Percentiles rank a stretch among this genome's conserved stretches.
Conservation (phyloP, 2,888 invertebrate species). For the Phalera bucephala region DNA sequence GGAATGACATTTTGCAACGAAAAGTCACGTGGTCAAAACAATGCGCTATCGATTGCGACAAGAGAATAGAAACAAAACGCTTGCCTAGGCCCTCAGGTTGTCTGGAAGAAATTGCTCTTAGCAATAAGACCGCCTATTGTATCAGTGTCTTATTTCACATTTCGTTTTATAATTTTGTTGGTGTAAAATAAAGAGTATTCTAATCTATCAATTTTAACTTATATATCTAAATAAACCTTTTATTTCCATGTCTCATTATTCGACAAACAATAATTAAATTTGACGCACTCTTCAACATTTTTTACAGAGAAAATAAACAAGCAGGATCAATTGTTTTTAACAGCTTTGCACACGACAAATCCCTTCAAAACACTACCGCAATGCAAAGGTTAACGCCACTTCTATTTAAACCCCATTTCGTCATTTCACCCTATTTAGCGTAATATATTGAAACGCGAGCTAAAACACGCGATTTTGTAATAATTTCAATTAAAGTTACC, state of each 20-base stretch:
- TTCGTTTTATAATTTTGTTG: not conserved
- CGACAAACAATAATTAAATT: not conserved
- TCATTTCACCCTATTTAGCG: not conserved
- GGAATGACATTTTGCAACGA: too few species aligned
- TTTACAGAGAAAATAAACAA: conserved; percentile 55
- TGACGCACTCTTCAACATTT: conserved; percentile 16
- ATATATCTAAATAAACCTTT: not conserved
- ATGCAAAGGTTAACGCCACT: conserved; percentile 59
- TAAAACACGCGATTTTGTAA: conserved; percentile 22
- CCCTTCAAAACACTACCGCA: conserved; percentile 61
- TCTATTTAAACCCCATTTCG: not conserved
- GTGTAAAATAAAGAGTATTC: not conserved
- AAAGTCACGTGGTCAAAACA: too few species aligned
- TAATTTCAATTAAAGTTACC: conserved; percentile 18
- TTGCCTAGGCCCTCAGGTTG: too few species aligned
- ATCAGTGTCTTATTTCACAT: too few species aligned
- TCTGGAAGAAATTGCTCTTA: too few species aligned
- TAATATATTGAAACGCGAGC: conserved; percentile 3
- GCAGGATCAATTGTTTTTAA: conserved; percentile 58
- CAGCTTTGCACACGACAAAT: conserved; percentile 67
- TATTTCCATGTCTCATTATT: too few species aligned
- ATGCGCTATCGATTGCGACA: too few species aligned
- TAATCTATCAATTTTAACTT: not conserved
- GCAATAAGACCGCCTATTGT: too few species aligned
- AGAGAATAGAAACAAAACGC: too few species aligned